phyloP scores from a whole-genome alignment of 2,113 vertebrate species.

The Laticauda colubrina region DNA sequence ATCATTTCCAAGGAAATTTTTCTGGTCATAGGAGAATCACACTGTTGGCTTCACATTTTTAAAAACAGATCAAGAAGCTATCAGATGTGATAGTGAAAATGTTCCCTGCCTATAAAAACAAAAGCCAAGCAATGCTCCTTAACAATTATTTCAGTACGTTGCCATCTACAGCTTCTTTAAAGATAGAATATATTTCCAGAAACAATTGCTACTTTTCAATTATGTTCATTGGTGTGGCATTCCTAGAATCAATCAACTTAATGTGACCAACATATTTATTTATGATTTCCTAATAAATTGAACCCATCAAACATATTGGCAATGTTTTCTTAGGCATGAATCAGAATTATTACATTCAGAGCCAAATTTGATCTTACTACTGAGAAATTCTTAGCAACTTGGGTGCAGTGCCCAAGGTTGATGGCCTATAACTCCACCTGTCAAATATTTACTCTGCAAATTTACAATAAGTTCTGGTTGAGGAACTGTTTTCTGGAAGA shows the following conservation, averaged over 20 bases:
- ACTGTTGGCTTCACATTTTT: not conserved
- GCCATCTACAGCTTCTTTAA: not conserved
- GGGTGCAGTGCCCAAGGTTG: not conserved
- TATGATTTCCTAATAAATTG: not conserved
- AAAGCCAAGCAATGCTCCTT: not conserved
- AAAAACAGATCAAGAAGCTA: not conserved
- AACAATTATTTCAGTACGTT: not conserved
- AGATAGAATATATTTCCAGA: not conserved
- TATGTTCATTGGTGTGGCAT: not conserved
- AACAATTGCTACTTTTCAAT: not conserved
- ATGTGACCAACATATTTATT: not conserved
- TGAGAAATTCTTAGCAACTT: not conserved
- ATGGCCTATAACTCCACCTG: not conserved
- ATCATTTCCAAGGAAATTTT: not conserved
- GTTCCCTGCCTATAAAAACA: not conserved
- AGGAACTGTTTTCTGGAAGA: conserved; percentile 12
- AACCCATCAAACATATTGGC: not conserved
- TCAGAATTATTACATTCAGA: not conserved
- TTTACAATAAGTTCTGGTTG: not conserved
- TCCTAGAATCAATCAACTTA: not conserved
- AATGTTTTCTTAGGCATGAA: conserved; percentile 1
- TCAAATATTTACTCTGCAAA: conserved; percentile 31
- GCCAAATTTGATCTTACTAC: conserved; percentile 4
- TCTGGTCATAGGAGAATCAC: not conserved
- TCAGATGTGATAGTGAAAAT: not conserved